phyloP scores from a whole-genome alignment of 2,888 invertebrate genomes.

The Alloscopus bannaensis region DNA sequence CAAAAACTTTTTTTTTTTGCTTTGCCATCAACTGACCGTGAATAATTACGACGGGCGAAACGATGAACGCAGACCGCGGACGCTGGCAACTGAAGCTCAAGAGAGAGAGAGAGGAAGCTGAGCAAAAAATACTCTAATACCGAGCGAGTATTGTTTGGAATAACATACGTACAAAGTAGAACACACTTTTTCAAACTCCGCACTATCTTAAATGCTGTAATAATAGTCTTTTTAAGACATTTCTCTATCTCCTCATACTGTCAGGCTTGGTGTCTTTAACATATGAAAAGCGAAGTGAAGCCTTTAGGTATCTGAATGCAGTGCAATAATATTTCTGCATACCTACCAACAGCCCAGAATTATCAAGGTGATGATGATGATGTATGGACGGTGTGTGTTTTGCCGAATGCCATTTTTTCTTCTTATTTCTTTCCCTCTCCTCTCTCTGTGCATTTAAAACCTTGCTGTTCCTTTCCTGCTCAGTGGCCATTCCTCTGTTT shows the following conservation, averaged over 20 bases:
- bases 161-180: conserved; percentile 3
- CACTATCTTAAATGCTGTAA: too few species aligned
- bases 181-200: too few species aligned
- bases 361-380: background rate
- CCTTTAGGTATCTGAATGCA: too few species aligned
- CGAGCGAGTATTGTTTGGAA: background rate
- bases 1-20: conserved; percentile 42
- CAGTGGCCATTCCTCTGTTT: too few species aligned
- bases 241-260: too few species aligned
- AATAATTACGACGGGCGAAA: conserved; percentile 60
- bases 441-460: background rate
- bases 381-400: background rate
- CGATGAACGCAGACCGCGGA: conserved; percentile 45
- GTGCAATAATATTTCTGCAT: too few species aligned
- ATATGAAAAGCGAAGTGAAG: background rate
- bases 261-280: conserved; percentile 18
- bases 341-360: too few species aligned
- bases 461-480: background rate
- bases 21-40: conserved; percentile 61
- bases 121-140: conserved; percentile 43
- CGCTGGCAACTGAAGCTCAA: conserved; percentile 55
- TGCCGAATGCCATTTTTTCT: too few species aligned
- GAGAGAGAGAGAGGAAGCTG: conserved; percentile 54
- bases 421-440: background rate
- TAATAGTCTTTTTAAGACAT: too few species aligned